phyloP scores from a whole-genome alignment of 1,140 invertebrate genomes.

The Limonius californicus region DNA sequence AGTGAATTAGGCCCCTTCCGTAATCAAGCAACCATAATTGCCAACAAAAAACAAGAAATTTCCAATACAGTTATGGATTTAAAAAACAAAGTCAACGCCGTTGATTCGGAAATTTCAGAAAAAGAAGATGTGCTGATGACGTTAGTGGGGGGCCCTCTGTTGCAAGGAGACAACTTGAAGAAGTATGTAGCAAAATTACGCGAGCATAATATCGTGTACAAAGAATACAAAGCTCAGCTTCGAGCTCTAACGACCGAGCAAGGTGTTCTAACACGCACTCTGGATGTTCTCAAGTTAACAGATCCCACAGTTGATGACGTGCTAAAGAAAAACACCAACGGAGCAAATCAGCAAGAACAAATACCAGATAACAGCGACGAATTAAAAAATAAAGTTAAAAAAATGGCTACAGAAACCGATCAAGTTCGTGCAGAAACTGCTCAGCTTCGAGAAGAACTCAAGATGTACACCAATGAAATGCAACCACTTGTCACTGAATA shows the following conservation, averaged over 20 bases:
- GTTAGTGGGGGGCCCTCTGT: conserved; percentile 23
- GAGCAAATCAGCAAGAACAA: not conserved
- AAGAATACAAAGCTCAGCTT: conserved; percentile 3
- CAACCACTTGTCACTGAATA: not conserved
- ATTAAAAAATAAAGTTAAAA: not conserved
- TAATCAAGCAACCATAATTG: conserved; percentile 23
- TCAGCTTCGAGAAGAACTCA: not conserved
- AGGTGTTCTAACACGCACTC: conserved; percentile 6
- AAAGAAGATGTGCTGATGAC: conserved; percentile 21
- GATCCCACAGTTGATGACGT: conserved; percentile 12
- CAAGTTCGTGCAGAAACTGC: not conserved
- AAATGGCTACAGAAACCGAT: not conserved
- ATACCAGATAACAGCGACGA: not conserved
- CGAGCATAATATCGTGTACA: conserved; percentile 13
- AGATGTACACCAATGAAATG: not conserved
- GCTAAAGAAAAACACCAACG: not conserved
- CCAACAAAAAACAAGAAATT: conserved; percentile 23
- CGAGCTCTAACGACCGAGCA: not conserved
- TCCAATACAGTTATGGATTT: conserved; percentile 22
- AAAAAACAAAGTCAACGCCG: not conserved
- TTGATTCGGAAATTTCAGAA: conserved; percentile 17
- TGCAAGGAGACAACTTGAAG: conserved; percentile 25
- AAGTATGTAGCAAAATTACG: conserved; percentile 23
- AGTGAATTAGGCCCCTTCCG: conserved; percentile 18
- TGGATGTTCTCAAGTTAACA: conserved; percentile 3